Evolutionary conservation across 2,888 invertebrate genomes (phyloP).

Genomic region (Drosophila kuntzei): DNA sequence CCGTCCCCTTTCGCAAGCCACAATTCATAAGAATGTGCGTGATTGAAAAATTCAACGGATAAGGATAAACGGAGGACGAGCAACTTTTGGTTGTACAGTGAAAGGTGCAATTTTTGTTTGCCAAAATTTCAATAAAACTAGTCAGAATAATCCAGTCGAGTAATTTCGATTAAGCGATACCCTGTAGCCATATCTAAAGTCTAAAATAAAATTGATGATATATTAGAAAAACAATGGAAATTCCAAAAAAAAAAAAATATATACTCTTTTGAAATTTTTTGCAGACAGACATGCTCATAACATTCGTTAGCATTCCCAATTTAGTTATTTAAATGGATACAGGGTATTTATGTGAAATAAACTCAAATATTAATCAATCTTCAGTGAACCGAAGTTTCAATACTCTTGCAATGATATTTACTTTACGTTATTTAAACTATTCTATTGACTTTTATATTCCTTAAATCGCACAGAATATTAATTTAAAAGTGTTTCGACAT

Average conservation of each 20-base stretch:
- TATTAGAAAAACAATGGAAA: not conserved
- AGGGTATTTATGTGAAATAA: conserved; percentile 26
- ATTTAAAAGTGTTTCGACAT: not conserved
- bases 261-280: not conserved
- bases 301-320: not conserved
- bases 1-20: not conserved
- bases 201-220: not conserved
- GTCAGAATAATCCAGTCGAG: conserved; percentile 3
- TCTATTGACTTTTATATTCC: not conserved
- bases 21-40: conserved; percentile 69
- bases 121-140: conserved; percentile 34
- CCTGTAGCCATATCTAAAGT: not conserved
- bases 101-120: conserved; percentile 67
- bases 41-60: conserved; percentile 66
- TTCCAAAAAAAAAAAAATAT: not conserved
- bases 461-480: not conserved
- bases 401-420: conserved; percentile 35
- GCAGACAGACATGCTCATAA: not conserved
- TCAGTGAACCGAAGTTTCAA: conserved; percentile 42
- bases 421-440: conserved; percentile 5
- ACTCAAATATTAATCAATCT: conserved; percentile 15
- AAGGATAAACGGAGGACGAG: conserved; percentile 42
- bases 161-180: not conserved
- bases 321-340: not conserved
- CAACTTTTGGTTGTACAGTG: conserved; percentile 23